Percentiles rank a stretch among this genome's conserved stretches.
phyloP scores from a whole-genome alignment of 1,140 invertebrate genomes.

The Atopsyche davidsoni region DNA sequence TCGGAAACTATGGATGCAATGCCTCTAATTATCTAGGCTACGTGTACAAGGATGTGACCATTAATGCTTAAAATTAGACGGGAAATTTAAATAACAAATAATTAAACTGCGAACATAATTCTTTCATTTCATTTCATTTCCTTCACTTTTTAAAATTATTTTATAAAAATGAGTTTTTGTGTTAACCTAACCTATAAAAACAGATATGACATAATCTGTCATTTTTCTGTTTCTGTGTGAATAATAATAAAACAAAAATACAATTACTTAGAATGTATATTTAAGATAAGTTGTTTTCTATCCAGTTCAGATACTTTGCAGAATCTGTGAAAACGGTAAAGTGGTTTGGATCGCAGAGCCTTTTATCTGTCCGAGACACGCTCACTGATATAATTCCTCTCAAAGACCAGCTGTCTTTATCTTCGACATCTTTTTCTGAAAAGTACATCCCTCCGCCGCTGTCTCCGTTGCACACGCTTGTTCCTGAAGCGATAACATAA shows the following conservation, averaged over 20 bases:
- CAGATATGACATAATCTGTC: too few species aligned
- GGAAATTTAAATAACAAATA: too few species aligned
- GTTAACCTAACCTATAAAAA: too few species aligned
- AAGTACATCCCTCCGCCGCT: slow-evolving; percentile 34
- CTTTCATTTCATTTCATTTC: too few species aligned
- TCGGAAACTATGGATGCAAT: slow-evolving; percentile 97
- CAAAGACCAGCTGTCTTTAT: slow-evolving; percentile 28
- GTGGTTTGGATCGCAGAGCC: slow-evolving; percentile 33
- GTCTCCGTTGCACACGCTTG: slow-evolving; percentile 37
- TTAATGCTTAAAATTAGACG: slow-evolving; percentile 87
- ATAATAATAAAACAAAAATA: too few species aligned
- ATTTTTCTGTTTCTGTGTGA: too few species aligned
- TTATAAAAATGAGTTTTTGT: too few species aligned
- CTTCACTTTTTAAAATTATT: too few species aligned
- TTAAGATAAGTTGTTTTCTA: too few species aligned
- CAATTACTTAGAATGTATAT: too few species aligned
- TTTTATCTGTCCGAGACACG: slow-evolving; percentile 24
- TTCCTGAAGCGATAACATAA: too few species aligned
- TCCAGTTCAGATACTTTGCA: slow-evolving; percentile 29
- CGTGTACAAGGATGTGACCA: slow-evolving; percentile 94
- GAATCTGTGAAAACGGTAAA: slow-evolving; percentile 34
- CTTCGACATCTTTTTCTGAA: slow-evolving; percentile 23
- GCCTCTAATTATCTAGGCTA: slow-evolving; percentile 97
- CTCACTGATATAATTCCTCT: slow-evolving; percentile 34
- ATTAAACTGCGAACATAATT: too few species aligned